Evolutionary conservation across 2,113 vertebrate species (phyloP), one percentile per base, ranked within the genome.

Genomic region (Oxyura jamaicensis): DNA sequence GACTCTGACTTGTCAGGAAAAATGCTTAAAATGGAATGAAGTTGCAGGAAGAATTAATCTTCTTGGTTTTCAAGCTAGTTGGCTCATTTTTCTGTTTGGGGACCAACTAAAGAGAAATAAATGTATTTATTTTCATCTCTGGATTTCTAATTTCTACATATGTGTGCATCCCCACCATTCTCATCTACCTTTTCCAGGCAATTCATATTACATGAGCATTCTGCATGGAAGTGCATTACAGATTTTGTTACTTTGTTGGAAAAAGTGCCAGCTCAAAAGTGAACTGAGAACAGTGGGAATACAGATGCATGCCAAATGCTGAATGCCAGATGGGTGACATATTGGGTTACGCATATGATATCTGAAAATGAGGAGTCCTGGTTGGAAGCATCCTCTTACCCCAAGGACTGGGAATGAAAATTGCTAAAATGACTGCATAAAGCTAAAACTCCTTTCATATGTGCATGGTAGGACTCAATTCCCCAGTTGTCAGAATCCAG

Each of bases 21-120:
- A 86, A 76, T 75, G 66, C 62, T 94, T 75, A 62, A 62, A 78
- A 88, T 65, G 69, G 76, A 86, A 88, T n/a, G 76, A 90, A 22
- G 35, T 69, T 81, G 68, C 35, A 83, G 21, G 23, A 35, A 50
- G 73, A 50, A 88, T 88, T 22, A 79, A 92, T 81, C 44, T 71
- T 33, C 71, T 89, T 44, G 26, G 33, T 10, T 74, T 93, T 83
- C 42, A 31, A 83, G 68, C 15, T 60, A 63, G 1, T 21, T 88
- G 79, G 31, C 52, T 93, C n/a, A 8, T 81, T 91, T 90, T 87
- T 69, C 26, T 78, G 72, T 74, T 91, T 12, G 31, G 48, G 52
- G 69, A 69, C 23, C 74, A 89, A 56, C 56, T 71, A 23, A 60
- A 86, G 67, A n/a, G 44, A 86, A 95, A 87, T 3, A 82, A 84